Evolutionary conservation across 2,888 invertebrate species (phyloP), one percentile per base, ranked within the genome.

Genomic region (Scaptomyza polygonia): DNA sequence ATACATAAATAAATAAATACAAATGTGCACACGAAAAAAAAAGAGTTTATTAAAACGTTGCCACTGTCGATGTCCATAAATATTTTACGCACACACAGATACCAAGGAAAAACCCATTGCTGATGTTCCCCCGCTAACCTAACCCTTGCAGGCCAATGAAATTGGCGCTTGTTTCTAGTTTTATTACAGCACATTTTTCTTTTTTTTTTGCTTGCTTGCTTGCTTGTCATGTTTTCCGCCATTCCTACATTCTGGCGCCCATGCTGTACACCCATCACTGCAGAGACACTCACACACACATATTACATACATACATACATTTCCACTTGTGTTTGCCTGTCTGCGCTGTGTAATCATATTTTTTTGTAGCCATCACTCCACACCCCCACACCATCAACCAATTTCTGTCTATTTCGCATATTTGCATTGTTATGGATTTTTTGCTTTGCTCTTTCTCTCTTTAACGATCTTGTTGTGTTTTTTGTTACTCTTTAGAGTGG

Each of bases 91-190:
- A 63, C 53, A 65, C 43, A 62, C 30, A 49, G 25, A 32, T 12
- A 44, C 30, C 29, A 18, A 1, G 42, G 18, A 29, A 45, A 49
- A 29, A 47, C 36, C 45, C 43, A 48, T 54, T 45, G 54, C 34
- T 16, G 47, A 16, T 47, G 8, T 25, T 34, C 55, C 18, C 21
- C 40, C 39, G 16, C 43, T 49, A 40, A 40, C 63, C 56, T 59
- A 54, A 52, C 55, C 52, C 62, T 57, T 59, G 30, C 63, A 66
- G 48, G 40, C 55, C 69, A 75, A 82, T 77, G 72, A 77, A 87
- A 86, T 81, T 86, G 84, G 73, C 62, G 77, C 81, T 86, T 86
- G 87, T 81, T 84, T 75, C 79, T 86, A 74, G 76, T 86, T 78
- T 83, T 82, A 84, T 80, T 84, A 86, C 82, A 82, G 69, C 56